Evolutionary conservation across 2,113 vertebrate species (phyloP).

Genomic region (Tinamus guttatus): DNA sequence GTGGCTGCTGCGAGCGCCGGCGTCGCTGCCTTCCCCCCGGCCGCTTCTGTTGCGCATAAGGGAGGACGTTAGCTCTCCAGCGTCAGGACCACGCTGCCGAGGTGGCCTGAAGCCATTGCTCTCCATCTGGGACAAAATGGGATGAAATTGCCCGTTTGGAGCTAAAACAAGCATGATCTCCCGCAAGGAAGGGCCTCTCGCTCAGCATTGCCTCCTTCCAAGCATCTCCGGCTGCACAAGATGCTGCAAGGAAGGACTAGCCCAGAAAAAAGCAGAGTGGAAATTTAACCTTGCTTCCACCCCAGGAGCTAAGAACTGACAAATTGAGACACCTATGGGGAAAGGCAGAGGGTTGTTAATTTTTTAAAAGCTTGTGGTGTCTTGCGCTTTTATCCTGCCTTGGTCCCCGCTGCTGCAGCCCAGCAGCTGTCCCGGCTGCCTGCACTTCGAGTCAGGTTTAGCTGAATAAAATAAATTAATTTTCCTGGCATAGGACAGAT

Average conservation of each 20-base stretch:
- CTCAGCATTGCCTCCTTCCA: fast-evolving
- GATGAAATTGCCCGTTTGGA: background rate
- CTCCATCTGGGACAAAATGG: background rate
- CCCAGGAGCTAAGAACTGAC: background rate
- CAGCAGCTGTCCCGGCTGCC: background rate
- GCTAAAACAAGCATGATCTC: background rate
- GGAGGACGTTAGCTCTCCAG: background rate
- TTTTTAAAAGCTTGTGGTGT: background rate
- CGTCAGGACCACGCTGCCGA: fast-evolving
- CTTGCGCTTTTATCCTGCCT: background rate
- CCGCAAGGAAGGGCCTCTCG: background rate
- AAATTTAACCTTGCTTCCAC: background rate
- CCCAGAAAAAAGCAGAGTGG: background rate
- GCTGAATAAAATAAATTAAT: background rate
- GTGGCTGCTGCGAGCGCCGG: background rate
- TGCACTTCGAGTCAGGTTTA: background rate
- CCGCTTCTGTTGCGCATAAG: constrained; percentile 1
- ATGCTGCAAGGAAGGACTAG: background rate
- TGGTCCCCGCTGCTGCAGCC: background rate
- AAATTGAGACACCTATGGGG: background rate
- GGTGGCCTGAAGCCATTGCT: background rate
- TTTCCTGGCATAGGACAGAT: background rate
- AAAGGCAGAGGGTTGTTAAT: background rate
- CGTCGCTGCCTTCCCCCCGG: constrained; percentile 12
- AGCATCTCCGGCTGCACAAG: background rate